Base-by-base conservation (phyloP, 2,888 invertebrate genomes). In the Tetanocera ferruginea region DNA sequence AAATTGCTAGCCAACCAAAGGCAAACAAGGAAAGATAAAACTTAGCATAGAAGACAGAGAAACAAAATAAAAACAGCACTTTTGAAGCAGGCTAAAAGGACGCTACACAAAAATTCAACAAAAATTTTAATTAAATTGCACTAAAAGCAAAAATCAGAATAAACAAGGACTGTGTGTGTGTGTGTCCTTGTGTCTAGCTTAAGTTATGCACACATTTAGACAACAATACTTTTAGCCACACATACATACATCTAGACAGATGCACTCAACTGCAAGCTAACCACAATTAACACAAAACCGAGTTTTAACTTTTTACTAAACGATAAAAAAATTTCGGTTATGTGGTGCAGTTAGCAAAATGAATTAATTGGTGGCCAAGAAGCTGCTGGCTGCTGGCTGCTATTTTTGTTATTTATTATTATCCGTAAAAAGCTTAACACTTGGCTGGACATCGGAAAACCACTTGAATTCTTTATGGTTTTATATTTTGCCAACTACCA, bases 251-350 rank as follows among this genome's bases (percentile, higher is more conserved):
- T 28, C 17, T n/a, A 37, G 0, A 28, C 23, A 60, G 17, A 11
- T 60, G 73, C 49, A 60, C 49, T 28, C 73, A 62, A 73, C 57
- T 60, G 72, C 60, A 60, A 72, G 60, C 43, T 43, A 31, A 8
- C 73, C 62, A 62, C 73, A 73, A 73, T 73, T 73, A 73, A 73
- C 62, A 62, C 62, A 62, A 62, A 73, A 34, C 62, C 49, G 62
- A 25, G 62, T 4, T 11, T 9, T 43, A 28, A 43, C 9, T 11
- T 43, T 43, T 43, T 43, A 43, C 43, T 43, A 43, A 43, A 43
- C 43, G 43, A 2, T 43, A 11, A 43, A 43, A 43, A 43, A 11
- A 11, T 11, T 1, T 14, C 11, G 43, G 11, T 43, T 43, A 43
- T 43, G 14, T 14, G 11, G 43, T 43, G 43, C 43, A 1, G 43